Evolutionary conservation across 2,888 invertebrate species (phyloP).

Genomic region (Heliconius cydno): DNA sequence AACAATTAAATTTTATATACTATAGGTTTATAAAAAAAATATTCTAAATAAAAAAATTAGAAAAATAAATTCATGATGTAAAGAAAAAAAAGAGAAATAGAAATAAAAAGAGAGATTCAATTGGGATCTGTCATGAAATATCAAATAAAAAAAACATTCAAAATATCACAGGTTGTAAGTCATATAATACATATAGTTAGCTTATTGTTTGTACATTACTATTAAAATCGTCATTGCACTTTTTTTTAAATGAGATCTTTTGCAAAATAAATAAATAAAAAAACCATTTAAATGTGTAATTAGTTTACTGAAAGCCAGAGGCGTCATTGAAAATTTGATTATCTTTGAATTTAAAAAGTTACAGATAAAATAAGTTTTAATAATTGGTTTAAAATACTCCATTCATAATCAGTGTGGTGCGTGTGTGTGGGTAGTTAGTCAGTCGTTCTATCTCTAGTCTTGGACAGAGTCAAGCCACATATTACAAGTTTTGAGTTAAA

Average conservation of each 20-base stretch:
- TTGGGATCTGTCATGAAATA: not conserved
- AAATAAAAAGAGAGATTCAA: constrained; percentile 5
- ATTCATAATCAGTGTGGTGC: too few species aligned
- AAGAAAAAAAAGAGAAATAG: not conserved
- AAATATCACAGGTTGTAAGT: constrained; percentile 32
- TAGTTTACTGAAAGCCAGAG: not conserved
- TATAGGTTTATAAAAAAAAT: not conserved
- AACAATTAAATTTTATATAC: not conserved
- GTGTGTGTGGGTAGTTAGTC: too few species aligned
- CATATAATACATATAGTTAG: not conserved
- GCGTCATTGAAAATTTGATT: not conserved
- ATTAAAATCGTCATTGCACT: not conserved
- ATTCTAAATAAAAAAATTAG: not conserved
- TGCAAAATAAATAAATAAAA: not conserved
- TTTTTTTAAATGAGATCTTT: constrained; percentile 5
- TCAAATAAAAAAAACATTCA: constrained; percentile 21
- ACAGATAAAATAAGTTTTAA: not conserved
- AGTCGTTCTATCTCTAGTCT: too few species aligned
- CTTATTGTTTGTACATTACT: not conserved
- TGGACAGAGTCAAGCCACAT: too few species aligned
- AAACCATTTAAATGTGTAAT: not conserved
- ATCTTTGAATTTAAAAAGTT: not conserved
- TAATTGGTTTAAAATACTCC: too few species aligned
- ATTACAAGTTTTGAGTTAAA: too few species aligned
- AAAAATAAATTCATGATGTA: not conserved